A percentile compares a stretch with the other conserved stretches of the same genome.
Conservation (phyloP, 2,113 vertebrate genomes). For the Sturnira hondurensis region DNA sequence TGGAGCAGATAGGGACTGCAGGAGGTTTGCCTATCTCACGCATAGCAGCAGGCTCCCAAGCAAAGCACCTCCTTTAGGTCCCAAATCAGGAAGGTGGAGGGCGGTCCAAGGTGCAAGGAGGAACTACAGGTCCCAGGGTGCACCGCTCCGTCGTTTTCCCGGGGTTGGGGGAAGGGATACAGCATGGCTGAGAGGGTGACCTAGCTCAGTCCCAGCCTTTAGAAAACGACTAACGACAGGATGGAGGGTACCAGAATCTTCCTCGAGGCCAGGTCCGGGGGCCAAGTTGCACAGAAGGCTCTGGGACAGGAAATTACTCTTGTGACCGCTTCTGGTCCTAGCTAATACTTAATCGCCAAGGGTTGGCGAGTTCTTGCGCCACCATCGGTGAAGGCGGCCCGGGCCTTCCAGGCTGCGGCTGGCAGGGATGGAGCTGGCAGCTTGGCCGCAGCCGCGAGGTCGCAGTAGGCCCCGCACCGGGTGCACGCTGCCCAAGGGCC, state of each 20-base stretch:
- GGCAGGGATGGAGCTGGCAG: not conserved
- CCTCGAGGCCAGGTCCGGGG: not conserved
- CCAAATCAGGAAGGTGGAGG: not conserved
- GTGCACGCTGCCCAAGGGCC: not conserved
- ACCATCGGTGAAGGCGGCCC: not conserved
- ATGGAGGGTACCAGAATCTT: not conserved
- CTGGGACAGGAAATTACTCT: not conserved
- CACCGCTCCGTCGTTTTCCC: not conserved
- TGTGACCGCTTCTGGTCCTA: not conserved
- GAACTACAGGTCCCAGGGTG: constrained; percentile 30
- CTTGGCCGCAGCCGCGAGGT: not conserved
- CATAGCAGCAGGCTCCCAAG: not conserved
- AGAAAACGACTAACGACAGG: not conserved
- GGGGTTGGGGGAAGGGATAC: not conserved
- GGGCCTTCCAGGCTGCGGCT: not conserved
- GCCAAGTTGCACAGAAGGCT: fast-evolving
- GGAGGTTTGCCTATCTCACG: not conserved
- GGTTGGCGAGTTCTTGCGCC: not conserved
- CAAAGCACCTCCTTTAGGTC: not conserved
- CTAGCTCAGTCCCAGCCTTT: not conserved
- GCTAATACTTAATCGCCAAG: constrained; percentile 34
- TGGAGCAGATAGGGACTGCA: not conserved
- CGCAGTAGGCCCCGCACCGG: not conserved
- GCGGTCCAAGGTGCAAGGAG: fast-evolving
- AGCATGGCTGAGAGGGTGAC: not conserved